Conservation (phyloP, 2,888 invertebrate genomes). For the Morpho deidamia region DNA sequence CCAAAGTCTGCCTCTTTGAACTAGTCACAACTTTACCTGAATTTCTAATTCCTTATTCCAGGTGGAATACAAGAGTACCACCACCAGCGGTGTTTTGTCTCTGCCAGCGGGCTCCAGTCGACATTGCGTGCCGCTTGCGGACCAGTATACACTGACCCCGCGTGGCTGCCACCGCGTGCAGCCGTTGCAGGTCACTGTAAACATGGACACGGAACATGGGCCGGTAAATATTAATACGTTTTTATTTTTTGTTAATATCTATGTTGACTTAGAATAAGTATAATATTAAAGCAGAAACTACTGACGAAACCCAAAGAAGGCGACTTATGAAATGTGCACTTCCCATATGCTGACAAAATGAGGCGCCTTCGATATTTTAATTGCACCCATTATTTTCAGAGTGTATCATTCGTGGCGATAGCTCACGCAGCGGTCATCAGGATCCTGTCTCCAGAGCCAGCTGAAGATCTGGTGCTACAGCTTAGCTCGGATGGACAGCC, state of each 20-base stretch:
- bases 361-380: too few relatives aligned
- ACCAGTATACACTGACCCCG: conserved; percentile 83
- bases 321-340: too few relatives aligned
- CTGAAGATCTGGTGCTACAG: conserved; percentile 61
- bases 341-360: too few relatives aligned
- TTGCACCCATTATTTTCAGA: conserved; percentile 38
- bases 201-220: conserved; percentile 27
- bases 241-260: too few relatives aligned
- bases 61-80: conserved; percentile 57
- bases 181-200: conserved; percentile 37
- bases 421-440: conserved; percentile 76
- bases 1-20: too few relatives aligned
- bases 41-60: conserved; percentile 26
- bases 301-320: too few relatives aligned
- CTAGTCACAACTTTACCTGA: too few relatives aligned
- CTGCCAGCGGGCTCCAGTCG: conserved; percentile 81
- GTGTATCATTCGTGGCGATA: conserved; percentile 71
- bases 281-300: too few relatives aligned
- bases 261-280: background rate
- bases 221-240: too few relatives aligned
- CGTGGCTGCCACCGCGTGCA: conserved; percentile 90
- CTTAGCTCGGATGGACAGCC: conserved; percentile 38
- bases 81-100: conserved; percentile 42
- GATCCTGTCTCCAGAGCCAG: conserved; percentile 64
- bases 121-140: conserved; percentile 85